These are phyloP conservation scores for Hoplostethus atlanticus DNA, from an alignment of 2,797 vertebrate genomes.

Conservation along the genomic window DNA sequence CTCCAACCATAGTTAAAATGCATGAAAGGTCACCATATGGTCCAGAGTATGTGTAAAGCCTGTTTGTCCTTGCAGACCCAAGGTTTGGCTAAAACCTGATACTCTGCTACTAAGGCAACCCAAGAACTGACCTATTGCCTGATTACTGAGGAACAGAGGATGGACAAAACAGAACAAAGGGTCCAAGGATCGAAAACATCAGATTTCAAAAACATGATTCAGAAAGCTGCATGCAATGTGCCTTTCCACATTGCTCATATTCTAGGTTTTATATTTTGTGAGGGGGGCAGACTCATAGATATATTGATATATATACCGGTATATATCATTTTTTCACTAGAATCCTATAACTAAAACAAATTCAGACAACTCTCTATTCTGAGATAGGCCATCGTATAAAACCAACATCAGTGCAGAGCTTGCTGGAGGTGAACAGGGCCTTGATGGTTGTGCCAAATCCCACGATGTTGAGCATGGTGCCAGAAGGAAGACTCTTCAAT, in stretches of 20 bases:
- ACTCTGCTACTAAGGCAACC: slow-evolving; percentile 85
- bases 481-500: slow-evolving; percentile 92
- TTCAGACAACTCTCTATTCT: not conserved
- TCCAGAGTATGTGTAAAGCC: slow-evolving; percentile 69
- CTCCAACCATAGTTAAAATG: slow-evolving; percentile 71
- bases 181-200: slow-evolving; percentile 57
- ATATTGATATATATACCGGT: not conserved
- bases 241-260: not conserved
- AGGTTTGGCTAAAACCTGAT: slow-evolving; percentile 80
- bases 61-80: slow-evolving; percentile 73
- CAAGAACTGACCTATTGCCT: slow-evolving; percentile 65
- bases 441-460: slow-evolving; percentile 85
- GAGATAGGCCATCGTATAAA: not conserved
- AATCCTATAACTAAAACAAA: not conserved
- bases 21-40: slow-evolving; percentile 86
- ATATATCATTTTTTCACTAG: not conserved
- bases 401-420: slow-evolving; percentile 91
- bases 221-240: not conserved
- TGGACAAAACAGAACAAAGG: slow-evolving; percentile 55
- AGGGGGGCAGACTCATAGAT: not conserved
- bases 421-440: slow-evolving; percentile 91
- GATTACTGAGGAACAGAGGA: slow-evolving; percentile 58
- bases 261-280: not conserved
- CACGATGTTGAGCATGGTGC: slow-evolving; percentile 91
- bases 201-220: slow-evolving; percentile 30